Percentiles rank a stretch among this genome's conserved stretches.
Evolutionary conservation across 2,888 invertebrate genomes (phyloP).

Genomic region (Brenthis ino): DNA sequence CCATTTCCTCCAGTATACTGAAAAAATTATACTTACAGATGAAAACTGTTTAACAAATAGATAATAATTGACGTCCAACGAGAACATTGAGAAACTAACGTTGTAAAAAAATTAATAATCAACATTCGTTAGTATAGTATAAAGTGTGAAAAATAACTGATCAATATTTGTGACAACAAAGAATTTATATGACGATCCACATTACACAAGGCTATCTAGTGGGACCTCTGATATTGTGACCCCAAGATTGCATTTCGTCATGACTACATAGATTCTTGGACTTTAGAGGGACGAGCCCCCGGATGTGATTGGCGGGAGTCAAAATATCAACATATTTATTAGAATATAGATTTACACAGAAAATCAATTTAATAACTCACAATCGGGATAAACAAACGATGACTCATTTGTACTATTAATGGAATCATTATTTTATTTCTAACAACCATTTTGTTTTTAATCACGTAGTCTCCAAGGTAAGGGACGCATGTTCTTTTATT

Average conservation of each 20-base stretch:
- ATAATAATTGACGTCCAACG: not conserved
- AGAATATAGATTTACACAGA: not conserved
- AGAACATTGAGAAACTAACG: constrained; percentile 51
- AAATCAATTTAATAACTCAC: too few relatives aligned
- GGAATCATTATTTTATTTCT: too few relatives aligned
- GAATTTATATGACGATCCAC: constrained; percentile 61
- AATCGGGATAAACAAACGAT: too few relatives aligned
- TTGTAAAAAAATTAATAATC: constrained; percentile 48
- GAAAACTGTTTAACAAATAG: constrained; percentile 42
- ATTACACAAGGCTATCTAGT: constrained; percentile 57
- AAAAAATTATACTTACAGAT: constrained; percentile 40
- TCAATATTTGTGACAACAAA: constrained; percentile 50
- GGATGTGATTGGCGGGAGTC: constrained; percentile 29
- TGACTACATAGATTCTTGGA: constrained; percentile 29
- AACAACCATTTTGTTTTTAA: too few relatives aligned
- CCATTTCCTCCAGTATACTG: constrained; percentile 79
- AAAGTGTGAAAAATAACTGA: constrained; percentile 59
- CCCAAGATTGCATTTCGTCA: constrained; percentile 40
- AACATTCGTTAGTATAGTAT: constrained; percentile 47
- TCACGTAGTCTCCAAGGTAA: too few relatives aligned
- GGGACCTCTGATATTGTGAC: constrained; percentile 49
- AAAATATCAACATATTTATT: constrained; percentile 30
- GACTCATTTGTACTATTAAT: too few relatives aligned
- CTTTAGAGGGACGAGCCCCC: constrained; percentile 63
- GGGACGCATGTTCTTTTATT: too few relatives aligned